These are phyloP conservation scores for Arctia plantaginis DNA, from an alignment of 2,888 invertebrate genomes.

Conservation along the genomic window DNA sequence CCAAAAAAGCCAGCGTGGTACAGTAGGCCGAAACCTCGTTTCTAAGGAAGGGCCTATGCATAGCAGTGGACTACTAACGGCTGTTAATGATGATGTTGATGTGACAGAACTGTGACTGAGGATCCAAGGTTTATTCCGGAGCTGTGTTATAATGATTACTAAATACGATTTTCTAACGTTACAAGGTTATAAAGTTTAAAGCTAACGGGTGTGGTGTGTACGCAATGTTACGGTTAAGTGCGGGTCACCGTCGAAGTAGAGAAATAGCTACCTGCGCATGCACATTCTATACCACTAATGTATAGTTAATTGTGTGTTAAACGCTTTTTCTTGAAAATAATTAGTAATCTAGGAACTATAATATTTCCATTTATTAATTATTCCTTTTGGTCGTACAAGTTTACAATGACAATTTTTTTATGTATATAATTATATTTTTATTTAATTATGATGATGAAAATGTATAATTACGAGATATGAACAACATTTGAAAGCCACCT, in stretches of 20 bases:
- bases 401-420: too few relatives aligned
- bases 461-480: too few relatives aligned
- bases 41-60: too few relatives aligned
- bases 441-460: too few relatives aligned
- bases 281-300: background rate
- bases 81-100: too few relatives aligned
- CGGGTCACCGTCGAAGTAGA: constrained; percentile 15
- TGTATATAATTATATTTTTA: too few relatives aligned
- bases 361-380: background rate
- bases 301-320: background rate
- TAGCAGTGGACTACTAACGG: too few relatives aligned
- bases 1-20: too few relatives aligned
- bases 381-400: background rate
- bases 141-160: background rate
- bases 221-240: constrained; percentile 26
- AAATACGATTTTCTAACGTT: background rate
- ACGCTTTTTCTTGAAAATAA: too few relatives aligned
- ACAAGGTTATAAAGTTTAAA: background rate
- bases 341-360: background rate
- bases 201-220: constrained; percentile 6
- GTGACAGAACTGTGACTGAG: background rate
- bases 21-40: too few relatives aligned
- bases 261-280: constrained; percentile 13
- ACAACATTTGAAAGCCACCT: too few relatives aligned
- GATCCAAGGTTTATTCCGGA: background rate